A percentile compares a stretch with the other conserved stretches of the same genome.
These are phyloP conservation scores for Chiloscyllium punctatum DNA, from an alignment of 2,797 vertebrate species.

Conservation along the genomic window DNA sequence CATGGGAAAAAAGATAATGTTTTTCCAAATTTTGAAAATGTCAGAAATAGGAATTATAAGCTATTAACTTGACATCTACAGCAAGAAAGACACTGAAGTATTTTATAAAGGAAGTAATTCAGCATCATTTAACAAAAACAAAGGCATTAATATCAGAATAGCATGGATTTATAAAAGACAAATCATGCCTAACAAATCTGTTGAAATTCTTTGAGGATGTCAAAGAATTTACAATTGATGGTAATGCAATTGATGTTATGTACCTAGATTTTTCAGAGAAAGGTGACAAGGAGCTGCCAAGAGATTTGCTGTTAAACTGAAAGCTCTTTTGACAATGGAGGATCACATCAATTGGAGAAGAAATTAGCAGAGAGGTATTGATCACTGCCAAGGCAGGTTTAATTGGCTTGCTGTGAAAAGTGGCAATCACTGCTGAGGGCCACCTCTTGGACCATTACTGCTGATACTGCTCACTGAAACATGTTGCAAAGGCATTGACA, in stretches of 20 bases:
- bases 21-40: constrained; percentile 28
- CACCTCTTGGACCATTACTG: neutral
- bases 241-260: constrained; percentile 10
- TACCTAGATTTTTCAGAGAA: constrained; percentile 3
- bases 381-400: neutral
- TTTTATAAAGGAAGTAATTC: constrained; percentile 30
- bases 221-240: neutral
- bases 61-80: constrained; percentile 33
- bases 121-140: constrained; percentile 38
- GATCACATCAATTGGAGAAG: neutral
- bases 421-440: neutral
- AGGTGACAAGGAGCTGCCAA: constrained; percentile 1
- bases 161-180: constrained; percentile 28
- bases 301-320: neutral
- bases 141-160: constrained; percentile 9
- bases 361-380: neutral
- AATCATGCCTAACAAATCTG: constrained; percentile 30
- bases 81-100: constrained; percentile 19
- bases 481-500: neutral
- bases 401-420: neutral
- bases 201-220: constrained; percentile 24
- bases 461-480: neutral
- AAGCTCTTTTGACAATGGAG: neutral
- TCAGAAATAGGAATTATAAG: constrained; percentile 37
- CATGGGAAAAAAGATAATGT: constrained; percentile 20